phyloP scores from a whole-genome alignment of 1,140 invertebrate genomes.

The Conus ventricosus region DNA sequence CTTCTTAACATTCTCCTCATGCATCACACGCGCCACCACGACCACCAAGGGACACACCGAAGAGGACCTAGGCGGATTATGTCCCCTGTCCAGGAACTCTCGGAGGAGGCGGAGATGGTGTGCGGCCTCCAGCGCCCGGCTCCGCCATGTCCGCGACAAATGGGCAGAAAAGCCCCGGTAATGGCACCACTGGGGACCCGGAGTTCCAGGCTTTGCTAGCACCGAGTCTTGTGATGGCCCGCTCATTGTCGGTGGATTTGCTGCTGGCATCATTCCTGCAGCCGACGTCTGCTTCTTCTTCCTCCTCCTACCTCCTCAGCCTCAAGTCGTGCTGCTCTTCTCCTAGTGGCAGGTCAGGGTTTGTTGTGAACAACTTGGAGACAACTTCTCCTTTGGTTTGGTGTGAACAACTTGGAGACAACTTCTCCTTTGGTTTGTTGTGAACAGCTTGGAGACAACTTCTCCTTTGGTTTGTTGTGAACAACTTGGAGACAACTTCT shows the following conservation, averaged over 20 bases:
- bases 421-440: no score
- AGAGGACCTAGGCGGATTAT: constrained; percentile 28
- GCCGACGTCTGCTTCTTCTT: not conserved
- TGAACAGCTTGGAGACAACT: no score
- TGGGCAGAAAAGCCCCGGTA: constrained; percentile 12
- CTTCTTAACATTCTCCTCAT: constrained; percentile 22
- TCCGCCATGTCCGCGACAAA: constrained; percentile 20
- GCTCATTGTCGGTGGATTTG: not conserved
- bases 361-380: not conserved
- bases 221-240: constrained; percentile 10
- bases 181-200: constrained; percentile 2
- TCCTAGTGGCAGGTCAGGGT: not conserved
- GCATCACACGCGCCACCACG: constrained; percentile 1
- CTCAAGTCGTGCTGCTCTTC: not conserved
- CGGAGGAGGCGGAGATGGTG: constrained; percentile 17
- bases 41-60: constrained; percentile 23
- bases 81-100: constrained; percentile 2
- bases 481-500: no score
- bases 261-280: not conserved
- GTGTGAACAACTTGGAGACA: no score
- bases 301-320: not conserved
- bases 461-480: no score
- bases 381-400: no score
- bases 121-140: not conserved
- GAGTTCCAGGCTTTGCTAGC: not conserved